A percentile compares a stretch with the other conserved stretches of the same genome.
Evolutionary conservation across 1,140 invertebrate species (phyloP).

Genomic region (Meloidogyne hapla): DNA sequence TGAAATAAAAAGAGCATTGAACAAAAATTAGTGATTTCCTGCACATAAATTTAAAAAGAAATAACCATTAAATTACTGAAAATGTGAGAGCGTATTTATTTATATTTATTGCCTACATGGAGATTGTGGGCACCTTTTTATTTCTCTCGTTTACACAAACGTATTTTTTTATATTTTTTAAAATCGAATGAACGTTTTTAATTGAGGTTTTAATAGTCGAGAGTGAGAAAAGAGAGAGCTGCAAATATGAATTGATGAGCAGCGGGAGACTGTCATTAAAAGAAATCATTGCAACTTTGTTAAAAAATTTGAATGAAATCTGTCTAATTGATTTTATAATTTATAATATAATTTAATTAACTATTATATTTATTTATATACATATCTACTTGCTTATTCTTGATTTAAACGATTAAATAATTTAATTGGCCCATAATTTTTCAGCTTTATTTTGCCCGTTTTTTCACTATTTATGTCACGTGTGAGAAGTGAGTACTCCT

Average conservation of each 20-base stretch:
- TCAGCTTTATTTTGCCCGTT: neutral
- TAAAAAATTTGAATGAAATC: neutral
- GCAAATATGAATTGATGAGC: neutral
- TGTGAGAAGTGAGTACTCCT: conserved; percentile 40
- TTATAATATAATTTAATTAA: neutral
- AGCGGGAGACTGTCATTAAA: neutral
- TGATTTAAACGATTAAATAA: too few species aligned
- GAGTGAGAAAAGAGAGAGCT: neutral
- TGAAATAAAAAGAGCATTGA: neutral
- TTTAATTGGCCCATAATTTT: neutral
- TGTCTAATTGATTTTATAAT: neutral
- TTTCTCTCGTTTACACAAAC: neutral
- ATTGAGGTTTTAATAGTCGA: conserved; percentile 5
- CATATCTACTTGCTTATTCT: neutral
- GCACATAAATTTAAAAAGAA: neutral
- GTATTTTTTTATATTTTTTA: neutral
- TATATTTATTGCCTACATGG: neutral
- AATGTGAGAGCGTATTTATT: neutral
- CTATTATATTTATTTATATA: neutral
- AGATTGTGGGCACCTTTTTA: neutral
- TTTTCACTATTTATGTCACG: conserved; percentile 12
- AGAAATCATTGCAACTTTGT: neutral
- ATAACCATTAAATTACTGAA: neutral
- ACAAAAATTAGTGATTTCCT: neutral
- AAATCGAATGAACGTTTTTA: neutral